Evolutionary conservation across 2,113 vertebrate genomes (phyloP).

Genomic region (Irena cyanogastra): DNA sequence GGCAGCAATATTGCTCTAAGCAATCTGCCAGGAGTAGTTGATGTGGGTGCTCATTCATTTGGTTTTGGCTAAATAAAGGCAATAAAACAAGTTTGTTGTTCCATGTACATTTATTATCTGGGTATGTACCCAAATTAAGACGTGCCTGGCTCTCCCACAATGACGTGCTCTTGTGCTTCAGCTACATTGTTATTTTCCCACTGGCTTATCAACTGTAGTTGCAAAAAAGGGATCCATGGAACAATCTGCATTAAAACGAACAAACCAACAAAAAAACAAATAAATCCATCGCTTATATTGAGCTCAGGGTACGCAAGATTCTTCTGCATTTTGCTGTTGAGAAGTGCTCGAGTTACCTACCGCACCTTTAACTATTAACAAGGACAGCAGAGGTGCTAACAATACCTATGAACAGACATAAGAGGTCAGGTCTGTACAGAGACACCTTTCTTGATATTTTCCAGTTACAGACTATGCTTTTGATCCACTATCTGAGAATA

Average conservation of each 20-base stretch:
- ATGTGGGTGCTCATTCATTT: neutral
- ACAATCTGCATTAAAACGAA: neutral
- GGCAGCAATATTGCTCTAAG: neutral
- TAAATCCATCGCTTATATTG: neutral
- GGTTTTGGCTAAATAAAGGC: neutral
- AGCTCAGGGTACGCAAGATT: neutral
- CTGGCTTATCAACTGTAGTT: neutral
- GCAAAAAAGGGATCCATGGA: neutral
- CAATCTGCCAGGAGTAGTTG: neutral
- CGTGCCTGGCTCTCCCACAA: neutral
- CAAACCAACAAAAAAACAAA: neutral
- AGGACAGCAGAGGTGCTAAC: neutral
- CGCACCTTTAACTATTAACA: neutral
- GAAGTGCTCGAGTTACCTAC: neutral
- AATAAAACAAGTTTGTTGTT: neutral
- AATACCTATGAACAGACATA: neutral
- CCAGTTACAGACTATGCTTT: neutral
- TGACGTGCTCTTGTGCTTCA: neutral
- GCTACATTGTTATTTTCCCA: neutral
- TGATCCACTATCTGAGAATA: accelerated
- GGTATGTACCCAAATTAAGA: neutral
- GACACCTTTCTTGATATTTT: neutral
- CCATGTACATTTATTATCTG: neutral
- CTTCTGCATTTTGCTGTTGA: neutral
- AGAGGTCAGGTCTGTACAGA: neutral